A percentile compares a stretch with the other conserved stretches of the same genome.
Evolutionary conservation across 2,113 vertebrate species (phyloP).

Genomic region (Acanthisitta chloris): DNA sequence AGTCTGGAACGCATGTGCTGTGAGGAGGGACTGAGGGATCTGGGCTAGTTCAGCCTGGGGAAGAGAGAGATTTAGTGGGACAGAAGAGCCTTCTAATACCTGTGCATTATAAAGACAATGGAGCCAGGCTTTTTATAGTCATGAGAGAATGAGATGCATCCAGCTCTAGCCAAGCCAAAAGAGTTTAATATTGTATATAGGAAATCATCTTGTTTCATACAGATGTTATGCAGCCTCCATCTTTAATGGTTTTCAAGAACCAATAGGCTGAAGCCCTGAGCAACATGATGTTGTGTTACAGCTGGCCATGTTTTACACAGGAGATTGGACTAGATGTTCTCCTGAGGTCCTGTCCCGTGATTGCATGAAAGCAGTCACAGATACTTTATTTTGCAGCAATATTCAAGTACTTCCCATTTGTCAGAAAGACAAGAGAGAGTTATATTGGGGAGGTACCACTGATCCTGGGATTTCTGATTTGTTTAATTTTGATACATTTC

Average conservation of each 20-base stretch:
- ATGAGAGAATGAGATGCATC: background rate
- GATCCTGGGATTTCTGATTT: background rate
- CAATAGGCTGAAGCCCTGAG: background rate
- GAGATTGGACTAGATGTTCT: background rate
- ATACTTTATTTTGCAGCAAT: background rate
- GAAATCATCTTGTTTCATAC: background rate
- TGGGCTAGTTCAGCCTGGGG: background rate
- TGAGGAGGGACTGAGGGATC: background rate
- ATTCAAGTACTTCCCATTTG: background rate
- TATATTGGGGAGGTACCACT: background rate
- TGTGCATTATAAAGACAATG: background rate
- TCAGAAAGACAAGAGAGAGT: background rate
- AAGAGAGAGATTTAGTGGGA: background rate
- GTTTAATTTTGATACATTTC: background rate
- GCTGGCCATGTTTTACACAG: background rate
- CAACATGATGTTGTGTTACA: background rate
- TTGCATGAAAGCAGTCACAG: background rate
- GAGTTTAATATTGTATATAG: background rate
- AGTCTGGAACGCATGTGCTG: rapidly evolving
- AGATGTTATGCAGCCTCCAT: background rate
- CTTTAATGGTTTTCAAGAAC: background rate
- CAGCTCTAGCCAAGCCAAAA: background rate
- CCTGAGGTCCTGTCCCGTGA: background rate
- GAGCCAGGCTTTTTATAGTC: background rate
- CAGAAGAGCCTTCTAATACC: background rate